Evolutionary conservation across 2,797 vertebrate genomes (phyloP), one percentile per base, ranked within the genome.

Genomic region (Clarias platycephalus): DNA sequence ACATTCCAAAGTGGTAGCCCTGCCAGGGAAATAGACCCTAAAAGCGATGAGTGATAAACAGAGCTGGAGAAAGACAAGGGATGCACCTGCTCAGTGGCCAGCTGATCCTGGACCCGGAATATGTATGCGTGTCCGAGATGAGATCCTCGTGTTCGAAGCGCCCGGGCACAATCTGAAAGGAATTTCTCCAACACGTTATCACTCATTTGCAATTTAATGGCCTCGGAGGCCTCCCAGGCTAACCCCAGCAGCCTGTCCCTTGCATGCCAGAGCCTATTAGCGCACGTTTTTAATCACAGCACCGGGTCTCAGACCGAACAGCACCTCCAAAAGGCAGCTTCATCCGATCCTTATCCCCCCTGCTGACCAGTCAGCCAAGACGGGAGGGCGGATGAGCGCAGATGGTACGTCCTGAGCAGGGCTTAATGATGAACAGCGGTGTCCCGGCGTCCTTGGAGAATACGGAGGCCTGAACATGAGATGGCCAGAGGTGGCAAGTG

Each of bases 161-260:
- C 91, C 93, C 68, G 92, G 92, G 90, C 93, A 89, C 84, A 89
- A 93, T 93, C 88, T 40, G 91, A 91, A 92, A 92, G 91, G 91
- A 91, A 91, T 90, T 90, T 93, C 91, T 94, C 93, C 91, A 91
- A 92, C 91, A 92, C 93, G 94, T 94, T 92, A 94, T 95, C 93
- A 91, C 92, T 94, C 90, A 94, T 94, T 95, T 95, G 93, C 94
- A 95, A 93, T 95, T 95, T 93, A 95, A 95, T 94, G 92, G 92
- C 94, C 93, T 94, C 86, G 86, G 93, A 94, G 93, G 92, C 34
- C 34, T 93, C 92, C 92, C 91, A 88, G 88, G 90, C 88, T 88
- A 91, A 92, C 89, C 89, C 89, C 90, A 84, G 86, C 84, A 85
- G 85, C 91, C 90, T 90, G 90, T 93, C 93, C 93, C 92, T 92